These are phyloP conservation scores for Nysson spinosus DNA, from an alignment of 2,888 invertebrate species.

Conservation along the genomic window DNA sequence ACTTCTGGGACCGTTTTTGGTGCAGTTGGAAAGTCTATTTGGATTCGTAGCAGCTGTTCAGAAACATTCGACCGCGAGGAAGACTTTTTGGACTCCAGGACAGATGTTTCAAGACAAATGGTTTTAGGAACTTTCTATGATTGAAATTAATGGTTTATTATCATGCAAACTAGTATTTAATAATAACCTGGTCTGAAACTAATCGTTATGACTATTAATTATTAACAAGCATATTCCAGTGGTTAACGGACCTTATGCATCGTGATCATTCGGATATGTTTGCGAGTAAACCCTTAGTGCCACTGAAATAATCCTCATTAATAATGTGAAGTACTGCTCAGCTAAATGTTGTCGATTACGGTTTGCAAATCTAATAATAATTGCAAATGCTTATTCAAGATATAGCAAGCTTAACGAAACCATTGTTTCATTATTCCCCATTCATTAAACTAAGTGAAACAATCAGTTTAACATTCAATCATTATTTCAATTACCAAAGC, in stretches of 20 bases:
- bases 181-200: constrained; percentile 24
- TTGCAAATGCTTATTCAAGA: constrained; percentile 10
- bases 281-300: too few species aligned
- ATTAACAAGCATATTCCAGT: too few species aligned
- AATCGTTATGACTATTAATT: too few species aligned
- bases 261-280: too few species aligned
- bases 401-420: background rate
- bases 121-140: constrained; percentile 47
- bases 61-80: constrained; percentile 45
- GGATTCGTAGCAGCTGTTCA: constrained; percentile 39
- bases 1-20: constrained; percentile 28
- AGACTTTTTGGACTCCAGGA: constrained; percentile 44
- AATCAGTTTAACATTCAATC: too few species aligned
- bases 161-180: constrained; percentile 47
- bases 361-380: constrained; percentile 8
- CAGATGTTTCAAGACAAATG: constrained; percentile 60
- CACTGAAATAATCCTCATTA: too few species aligned
- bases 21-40: constrained; percentile 29
- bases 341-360: background rate
- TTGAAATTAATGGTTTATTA: constrained; percentile 57
- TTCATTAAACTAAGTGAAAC: too few species aligned
- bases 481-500: too few species aligned
- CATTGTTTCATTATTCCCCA: constrained; percentile 1
- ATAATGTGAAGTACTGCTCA: too few species aligned
- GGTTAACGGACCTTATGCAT: too few species aligned